These are phyloP conservation scores for Cotesia glomerata DNA, from an alignment of 1,140 invertebrate genomes.

Conservation along the genomic window DNA sequence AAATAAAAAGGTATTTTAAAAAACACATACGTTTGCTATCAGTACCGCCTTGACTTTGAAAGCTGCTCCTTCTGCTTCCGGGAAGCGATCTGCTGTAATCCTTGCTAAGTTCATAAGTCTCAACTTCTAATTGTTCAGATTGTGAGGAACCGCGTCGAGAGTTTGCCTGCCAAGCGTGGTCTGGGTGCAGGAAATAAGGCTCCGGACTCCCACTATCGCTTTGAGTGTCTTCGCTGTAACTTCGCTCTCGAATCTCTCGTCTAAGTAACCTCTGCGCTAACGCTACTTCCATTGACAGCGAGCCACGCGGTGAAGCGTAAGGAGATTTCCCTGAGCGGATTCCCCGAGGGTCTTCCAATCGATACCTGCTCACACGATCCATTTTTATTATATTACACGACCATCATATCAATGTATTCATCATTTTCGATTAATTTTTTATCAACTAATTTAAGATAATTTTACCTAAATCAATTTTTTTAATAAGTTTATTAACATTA, in stretches of 20 bases:
- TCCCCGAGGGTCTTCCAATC: slow-evolving; percentile 79
- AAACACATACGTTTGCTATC: slow-evolving; percentile 58
- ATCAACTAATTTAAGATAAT: too few relatives aligned
- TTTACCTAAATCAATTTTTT: too few relatives aligned
- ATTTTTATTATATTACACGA: too few relatives aligned
- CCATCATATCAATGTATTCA: too few relatives aligned
- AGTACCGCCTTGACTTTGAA: slow-evolving; percentile 67
- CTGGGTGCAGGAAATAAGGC: slow-evolving; percentile 77
- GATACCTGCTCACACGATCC: slow-evolving; percentile 65
- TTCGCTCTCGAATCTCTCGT: slow-evolving; percentile 61
- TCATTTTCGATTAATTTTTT: too few relatives aligned
- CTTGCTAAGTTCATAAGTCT: slow-evolving; percentile 82
- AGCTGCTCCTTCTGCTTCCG: slow-evolving; percentile 81
- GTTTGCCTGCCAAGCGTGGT: slow-evolving; percentile 78
- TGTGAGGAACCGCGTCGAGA: slow-evolving; percentile 83
- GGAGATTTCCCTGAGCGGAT: slow-evolving; percentile 72
- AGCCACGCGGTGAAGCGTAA: slow-evolving; percentile 79
- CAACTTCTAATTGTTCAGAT: slow-evolving; percentile 82
- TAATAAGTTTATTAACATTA: too few relatives aligned
- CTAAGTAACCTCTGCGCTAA: slow-evolving; percentile 66
- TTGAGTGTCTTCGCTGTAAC: slow-evolving; percentile 60
- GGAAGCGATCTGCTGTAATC: slow-evolving; percentile 85
- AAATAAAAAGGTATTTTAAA: background rate
- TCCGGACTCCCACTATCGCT: slow-evolving; percentile 62
- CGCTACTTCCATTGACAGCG: slow-evolving; percentile 69